Evolutionary conservation across 2,797 vertebrate species (phyloP), one percentile per base, ranked within the genome.

Genomic region (Remorina albescens): DNA sequence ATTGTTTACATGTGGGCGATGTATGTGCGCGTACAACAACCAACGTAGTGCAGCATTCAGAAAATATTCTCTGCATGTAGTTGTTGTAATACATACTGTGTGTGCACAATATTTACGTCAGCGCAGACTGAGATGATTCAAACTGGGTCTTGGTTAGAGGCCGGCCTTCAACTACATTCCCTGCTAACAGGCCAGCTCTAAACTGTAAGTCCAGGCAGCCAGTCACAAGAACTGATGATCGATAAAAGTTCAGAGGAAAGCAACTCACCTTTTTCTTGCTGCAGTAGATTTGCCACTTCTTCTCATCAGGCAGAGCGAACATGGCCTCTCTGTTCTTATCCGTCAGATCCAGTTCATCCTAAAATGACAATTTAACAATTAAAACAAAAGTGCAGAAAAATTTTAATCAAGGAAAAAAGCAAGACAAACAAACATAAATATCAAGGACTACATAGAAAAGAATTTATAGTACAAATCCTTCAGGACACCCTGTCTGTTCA

Each of bases 251-350:
- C 21, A 23, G 39, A 56, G 50, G 54, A 64, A 61, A 41, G 5
- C 15, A n/a, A 83, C 93, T 88, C 85, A 98, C 98, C 97, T 99
- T 99, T 87, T 98, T 98, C 91, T 99, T 99, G 95, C 97, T 99
- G 96, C 97, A 99, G 87, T 98, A 99, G 85, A 99, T 99, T 91
- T 99, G 98, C 98, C 98, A 99, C 94, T 99, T 99, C 94, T 99
- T 98, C 94, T 98, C 98, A 3, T 96, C 95, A 0, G 98, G 96
- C 82, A 99, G 94, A 23, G 98, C 97, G 76, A 99, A 99, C 95
- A 98, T 97, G 66, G 97, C 98, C 91, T 98, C 97, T 85, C 97
- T 93, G 93, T 99, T 98, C 92, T 98, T 98, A 88, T 98, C 97
- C 0, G 97, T 98, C 90, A 99, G 96, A 90, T 98, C 97, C 94